Base-by-base conservation (phyloP, 2,888 invertebrate genomes). In the Erpobdella octoculata region DNA sequence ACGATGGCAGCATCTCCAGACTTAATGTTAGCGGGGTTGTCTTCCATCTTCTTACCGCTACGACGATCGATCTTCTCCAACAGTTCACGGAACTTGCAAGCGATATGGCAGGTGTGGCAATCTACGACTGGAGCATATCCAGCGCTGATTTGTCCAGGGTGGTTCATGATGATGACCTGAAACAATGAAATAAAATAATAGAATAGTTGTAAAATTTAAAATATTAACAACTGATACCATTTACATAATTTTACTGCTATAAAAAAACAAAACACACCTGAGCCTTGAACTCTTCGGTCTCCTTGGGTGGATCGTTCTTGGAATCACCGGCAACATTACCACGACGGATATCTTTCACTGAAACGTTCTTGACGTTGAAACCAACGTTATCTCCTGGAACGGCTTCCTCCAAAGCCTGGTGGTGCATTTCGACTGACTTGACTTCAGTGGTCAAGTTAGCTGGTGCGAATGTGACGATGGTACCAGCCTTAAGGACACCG, bases 351-450 rank as follows among this genome's bases (percentile, higher is more conserved):
- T 99, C 98, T 87, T 99, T 98, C 75, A 99, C 96, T 35, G 97
- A 94, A 37, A 99, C 93, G 90, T 96, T 97, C 90, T 98, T 99
- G 64, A 99, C 93, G 89, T 99, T 99, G 90, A 98, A 99, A 85
- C 98, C 98, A 84, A 99, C 98, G 81, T 98, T 98, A 89, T 98
- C 98, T 79, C 97, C 97, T 81, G 98, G 97, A 59, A 92, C 89
- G 78, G 95, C 96, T 85, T 96, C 94, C 76, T 87, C 86, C 79
- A 98, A 89, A 80, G 96, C 91, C 87, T 97, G 97, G 89, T 98
- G 98, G 87, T 98, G 98, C 98, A 98, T 98, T 87, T 99, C 98
- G 78, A 99, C 97, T 74, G 97, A 98, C 86, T 98, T 98, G 37
- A 99, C 83, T 77, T 80, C 77, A 76, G 77, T 76, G 41, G 76